phyloP scores from a whole-genome alignment of 1,140 invertebrate species.

The Riptortus pedestris region DNA sequence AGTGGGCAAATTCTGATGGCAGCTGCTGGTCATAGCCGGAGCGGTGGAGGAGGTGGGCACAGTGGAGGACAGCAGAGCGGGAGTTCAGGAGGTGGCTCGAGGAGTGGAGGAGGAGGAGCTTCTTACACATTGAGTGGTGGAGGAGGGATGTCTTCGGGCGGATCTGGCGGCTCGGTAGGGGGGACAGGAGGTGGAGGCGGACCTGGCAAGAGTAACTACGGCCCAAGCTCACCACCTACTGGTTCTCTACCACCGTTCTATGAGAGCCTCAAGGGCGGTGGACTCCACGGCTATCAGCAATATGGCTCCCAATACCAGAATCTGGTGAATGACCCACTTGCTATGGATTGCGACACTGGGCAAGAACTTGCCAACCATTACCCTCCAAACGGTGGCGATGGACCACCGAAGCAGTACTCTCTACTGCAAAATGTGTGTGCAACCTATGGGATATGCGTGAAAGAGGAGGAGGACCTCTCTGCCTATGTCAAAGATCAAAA shows the following conservation, averaged over 20 bases:
- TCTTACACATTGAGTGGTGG: constrained; percentile 39
- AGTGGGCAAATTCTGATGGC: constrained; percentile 40
- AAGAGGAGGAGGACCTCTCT: constrained; percentile 59
- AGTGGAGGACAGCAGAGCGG: constrained; percentile 24
- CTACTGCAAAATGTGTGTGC: constrained; percentile 63
- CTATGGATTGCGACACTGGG: constrained; percentile 65
- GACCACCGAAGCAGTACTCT: constrained; percentile 54
- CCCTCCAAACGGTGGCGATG: constrained; percentile 37
- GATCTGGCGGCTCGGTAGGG: constrained; percentile 42
- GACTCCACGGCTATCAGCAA: constrained; percentile 31
- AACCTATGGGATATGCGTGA: constrained; percentile 64
- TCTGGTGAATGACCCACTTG: constrained; percentile 46
- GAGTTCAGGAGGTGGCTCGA: constrained; percentile 22
- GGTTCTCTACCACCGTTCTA: constrained; percentile 74
- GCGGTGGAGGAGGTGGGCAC: constrained; percentile 41
- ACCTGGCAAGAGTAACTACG: constrained; percentile 58
- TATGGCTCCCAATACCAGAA: constrained; percentile 32
- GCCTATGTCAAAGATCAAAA: constrained; percentile 55
- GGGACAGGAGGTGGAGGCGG: constrained; percentile 37
- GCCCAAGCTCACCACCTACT: constrained; percentile 69
- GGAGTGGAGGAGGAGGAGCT: constrained; percentile 41
- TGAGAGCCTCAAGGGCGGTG: constrained; percentile 61
- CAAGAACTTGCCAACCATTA: constrained; percentile 42
- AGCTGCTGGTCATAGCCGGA: constrained; percentile 63
- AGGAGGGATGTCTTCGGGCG: constrained; percentile 39